phyloP scores from a whole-genome alignment of 2,888 invertebrate genomes.

The Idaea aversata region DNA sequence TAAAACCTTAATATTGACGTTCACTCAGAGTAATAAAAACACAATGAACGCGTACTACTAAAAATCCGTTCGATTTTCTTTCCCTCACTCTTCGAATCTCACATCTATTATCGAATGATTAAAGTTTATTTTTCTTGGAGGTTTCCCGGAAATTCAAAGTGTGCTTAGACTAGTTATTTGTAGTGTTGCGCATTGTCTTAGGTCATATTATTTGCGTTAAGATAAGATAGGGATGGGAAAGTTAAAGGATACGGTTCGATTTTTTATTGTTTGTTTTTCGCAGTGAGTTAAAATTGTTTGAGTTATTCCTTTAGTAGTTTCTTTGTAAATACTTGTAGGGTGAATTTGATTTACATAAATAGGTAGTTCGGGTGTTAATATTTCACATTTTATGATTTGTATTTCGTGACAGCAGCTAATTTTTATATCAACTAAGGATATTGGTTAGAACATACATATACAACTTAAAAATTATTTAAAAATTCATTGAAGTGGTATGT shows the following conservation, averaged over 20 bases:
- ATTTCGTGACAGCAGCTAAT: neutral
- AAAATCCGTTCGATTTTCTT: constrained; percentile 52
- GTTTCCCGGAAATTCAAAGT: constrained; percentile 39
- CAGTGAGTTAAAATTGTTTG: constrained; percentile 48
- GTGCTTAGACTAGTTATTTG: constrained; percentile 63
- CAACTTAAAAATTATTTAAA: too few species aligned
- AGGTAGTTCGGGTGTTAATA: neutral
- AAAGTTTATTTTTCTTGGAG: constrained; percentile 33
- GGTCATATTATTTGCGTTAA: constrained; percentile 62
- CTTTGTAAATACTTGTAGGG: constrained; percentile 16
- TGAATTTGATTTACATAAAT: constrained; percentile 2
- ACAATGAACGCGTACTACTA: constrained; percentile 69
- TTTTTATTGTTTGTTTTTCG: constrained; percentile 53
- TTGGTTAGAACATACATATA: neutral
- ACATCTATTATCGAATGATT: constrained; percentile 20
- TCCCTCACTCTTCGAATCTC: constrained; percentile 14
- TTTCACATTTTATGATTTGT: neutral
- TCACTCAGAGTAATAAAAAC: constrained; percentile 69
- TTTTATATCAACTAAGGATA: neutral
- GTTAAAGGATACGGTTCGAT: constrained; percentile 38
- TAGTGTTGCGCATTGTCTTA: constrained; percentile 69
- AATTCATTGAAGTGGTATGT: too few species aligned
- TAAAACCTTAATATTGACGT: constrained; percentile 75
- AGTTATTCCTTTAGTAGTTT: constrained; percentile 29
- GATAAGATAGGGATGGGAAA: constrained; percentile 63